Percentiles rank a stretch among this genome's conserved stretches.
These are phyloP conservation scores for Urophycis tenuis DNA, from an alignment of 2,797 vertebrate genomes.

Conservation along the genomic window DNA sequence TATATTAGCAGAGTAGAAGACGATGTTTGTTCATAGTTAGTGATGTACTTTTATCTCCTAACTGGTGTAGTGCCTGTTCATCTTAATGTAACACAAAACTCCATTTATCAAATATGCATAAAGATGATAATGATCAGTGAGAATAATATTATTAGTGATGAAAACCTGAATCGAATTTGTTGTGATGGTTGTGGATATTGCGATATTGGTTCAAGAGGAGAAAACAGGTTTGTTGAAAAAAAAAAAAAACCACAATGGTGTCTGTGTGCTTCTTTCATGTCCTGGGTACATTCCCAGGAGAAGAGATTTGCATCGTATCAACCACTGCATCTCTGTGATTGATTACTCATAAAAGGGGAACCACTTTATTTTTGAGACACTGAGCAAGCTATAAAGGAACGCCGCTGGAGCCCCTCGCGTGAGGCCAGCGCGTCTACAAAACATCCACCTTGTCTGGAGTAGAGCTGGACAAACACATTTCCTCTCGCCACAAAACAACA, in stretches of 20 bases:
- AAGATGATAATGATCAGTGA: conserved; percentile 69
- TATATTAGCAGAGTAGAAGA: conserved; percentile 65
- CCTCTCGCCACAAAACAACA: neutral
- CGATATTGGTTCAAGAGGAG: conserved; percentile 69
- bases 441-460: neutral
- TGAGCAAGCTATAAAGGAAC: neutral
- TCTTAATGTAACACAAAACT: conserved; percentile 72
- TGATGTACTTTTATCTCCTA: conserved; percentile 76
- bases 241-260: conserved; percentile 42
- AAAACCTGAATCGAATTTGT: conserved; percentile 63
- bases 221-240: conserved; percentile 69
- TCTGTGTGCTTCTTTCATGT: conserved; percentile 49
- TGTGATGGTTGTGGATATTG: conserved; percentile 71
- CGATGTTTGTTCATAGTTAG: conserved; percentile 75
- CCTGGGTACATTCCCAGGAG: neutral
- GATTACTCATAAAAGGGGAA: neutral
- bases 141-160: conserved; percentile 60
- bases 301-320: neutral
- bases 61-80: conserved; percentile 81
- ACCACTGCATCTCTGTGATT: neutral
- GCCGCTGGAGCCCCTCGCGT: neutral
- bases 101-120: conserved; percentile 75
- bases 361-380: neutral
- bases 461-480: neutral
- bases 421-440: neutral